Evolutionary conservation across 2,888 invertebrate species (phyloP), one percentile per base, ranked within the genome.

Genomic region (Nemurella pictetii): DNA sequence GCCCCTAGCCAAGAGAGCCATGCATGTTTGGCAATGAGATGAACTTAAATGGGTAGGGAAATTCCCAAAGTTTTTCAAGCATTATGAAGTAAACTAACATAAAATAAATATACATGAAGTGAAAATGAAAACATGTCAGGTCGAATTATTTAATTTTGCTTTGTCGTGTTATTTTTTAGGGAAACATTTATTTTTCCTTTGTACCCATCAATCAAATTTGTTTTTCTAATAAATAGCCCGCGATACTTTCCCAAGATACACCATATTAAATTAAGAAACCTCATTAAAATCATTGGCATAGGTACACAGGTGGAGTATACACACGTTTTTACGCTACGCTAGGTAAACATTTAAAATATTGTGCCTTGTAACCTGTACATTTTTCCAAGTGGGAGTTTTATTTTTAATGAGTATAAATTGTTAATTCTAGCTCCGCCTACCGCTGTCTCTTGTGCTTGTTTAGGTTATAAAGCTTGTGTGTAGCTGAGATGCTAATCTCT

Each of bases 401-500:
- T 35, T 15, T 55, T 55, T 55, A 55, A 55, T 55, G 55, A 55
- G 55, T 20, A 55, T 55, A 55, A 55, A 55, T 55, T 55, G 55
- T 7, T 55, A 2, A 20, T 20, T 55, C 55, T 55, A 20, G 55
- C 55, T 55, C 55, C 55, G 9, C 55, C 55, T 55, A 12, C 55
- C 1, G 9, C 55, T 55, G 55, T 55, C 55, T 55, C 55, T 55
- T 55, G 12, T 20, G 55, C 55, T 55, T 55, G 55, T 55, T 55
- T 55, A 55, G 55, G 55, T 20, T 12, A 20, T 55, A 55, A 55
- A 78, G 30, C 30, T 28, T 30, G 78, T 78, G 78, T 78, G 78
- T n/a, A 32, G 80, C 26, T 32, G 35, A 81, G 80, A 81, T 81
- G 80, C 27, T 81, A 81, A 81, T 81, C 36, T 81, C 30, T 20